Base-by-base conservation (phyloP, 2,888 invertebrate species). In the Drosophila mimica region DNA sequence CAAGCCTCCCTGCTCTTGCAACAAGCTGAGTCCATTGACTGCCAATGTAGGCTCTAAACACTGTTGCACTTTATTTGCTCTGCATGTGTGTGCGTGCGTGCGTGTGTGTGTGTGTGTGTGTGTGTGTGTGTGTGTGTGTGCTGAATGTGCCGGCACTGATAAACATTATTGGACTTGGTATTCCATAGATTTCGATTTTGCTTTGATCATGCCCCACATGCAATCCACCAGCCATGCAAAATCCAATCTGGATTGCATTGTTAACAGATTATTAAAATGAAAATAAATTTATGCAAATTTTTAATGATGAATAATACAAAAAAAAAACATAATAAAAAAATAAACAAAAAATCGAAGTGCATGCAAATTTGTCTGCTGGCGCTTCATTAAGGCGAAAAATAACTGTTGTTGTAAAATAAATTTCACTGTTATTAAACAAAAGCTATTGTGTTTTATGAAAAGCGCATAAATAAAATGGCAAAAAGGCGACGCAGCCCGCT, bases 381-480 rank as follows among this genome's bases (percentile, higher is more conserved):
- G 79, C 79, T 84, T 84, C 81, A 84, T 83, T 88, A 82, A 81
- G 79, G 63, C 74, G 57, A 62, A 56, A 73, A 75, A 67, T 76
- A 68, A 70, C 58, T 67, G 66, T 61, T 74, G 70, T 60, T 67
- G 62, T 30, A 67, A 66, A 74, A 80, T 84, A 85, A 83, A 84
- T 89, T 81, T 74, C 78, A 77, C 67, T 78, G 81, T 81, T 88
- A 86, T 88, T 86, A 83, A 89, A 88, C 89, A 87, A 86, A 84
- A 88, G 86, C 79, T 82, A 85, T 85, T 88, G 89, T 90, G 89
- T 81, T 89, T 90, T 86, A 79, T 87, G 88, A 87, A 90, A 83
- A 86, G 78, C 83, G 80, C 83, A 89, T 91, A 90, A 90, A 90
- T 86, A 88, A 86, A 88, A 80, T 70, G 82, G 78, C 80, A 88